Evolutionary conservation across 2,113 vertebrate species (phyloP).

Genomic region (Bufo bufo): DNA sequence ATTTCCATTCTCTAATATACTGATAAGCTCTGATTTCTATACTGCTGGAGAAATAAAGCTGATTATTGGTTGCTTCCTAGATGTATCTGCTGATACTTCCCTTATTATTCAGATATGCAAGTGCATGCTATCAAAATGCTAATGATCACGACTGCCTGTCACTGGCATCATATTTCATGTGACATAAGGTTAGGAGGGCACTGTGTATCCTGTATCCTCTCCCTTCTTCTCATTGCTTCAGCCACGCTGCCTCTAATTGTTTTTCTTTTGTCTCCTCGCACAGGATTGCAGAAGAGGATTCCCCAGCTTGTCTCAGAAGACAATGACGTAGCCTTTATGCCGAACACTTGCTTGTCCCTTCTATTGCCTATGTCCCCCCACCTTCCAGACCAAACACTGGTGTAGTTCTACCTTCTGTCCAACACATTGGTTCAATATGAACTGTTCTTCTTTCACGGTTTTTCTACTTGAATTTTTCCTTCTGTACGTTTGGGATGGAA

Average conservation of each 20-base stretch:
- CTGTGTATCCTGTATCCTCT: background rate
- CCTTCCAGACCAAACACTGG: background rate
- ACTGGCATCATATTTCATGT: background rate
- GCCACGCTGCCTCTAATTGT: background rate
- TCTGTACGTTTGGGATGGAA: background rate
- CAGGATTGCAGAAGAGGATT: constrained; percentile 47
- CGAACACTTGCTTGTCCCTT: background rate
- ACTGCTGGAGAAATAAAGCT: background rate
- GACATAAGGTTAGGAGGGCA: background rate
- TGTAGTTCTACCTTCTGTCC: background rate
- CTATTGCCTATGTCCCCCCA: background rate
- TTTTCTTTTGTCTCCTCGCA: constrained; percentile 26
- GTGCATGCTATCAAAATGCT: constrained; percentile 8
- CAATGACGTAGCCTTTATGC: constrained; percentile 2
- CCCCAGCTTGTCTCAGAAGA: background rate
- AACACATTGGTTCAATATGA: background rate
- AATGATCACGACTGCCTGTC: constrained; percentile 10
- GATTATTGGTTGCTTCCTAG: background rate
- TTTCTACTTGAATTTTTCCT: background rate
- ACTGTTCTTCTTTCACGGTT: background rate
- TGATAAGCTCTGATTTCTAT: background rate
- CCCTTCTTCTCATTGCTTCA: background rate
- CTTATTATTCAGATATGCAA: constrained; percentile 22
- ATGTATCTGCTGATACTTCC: background rate
- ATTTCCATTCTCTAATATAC: background rate